phyloP scores from a whole-genome alignment of 2,888 invertebrate genomes.

The Orthosia gothica region DNA sequence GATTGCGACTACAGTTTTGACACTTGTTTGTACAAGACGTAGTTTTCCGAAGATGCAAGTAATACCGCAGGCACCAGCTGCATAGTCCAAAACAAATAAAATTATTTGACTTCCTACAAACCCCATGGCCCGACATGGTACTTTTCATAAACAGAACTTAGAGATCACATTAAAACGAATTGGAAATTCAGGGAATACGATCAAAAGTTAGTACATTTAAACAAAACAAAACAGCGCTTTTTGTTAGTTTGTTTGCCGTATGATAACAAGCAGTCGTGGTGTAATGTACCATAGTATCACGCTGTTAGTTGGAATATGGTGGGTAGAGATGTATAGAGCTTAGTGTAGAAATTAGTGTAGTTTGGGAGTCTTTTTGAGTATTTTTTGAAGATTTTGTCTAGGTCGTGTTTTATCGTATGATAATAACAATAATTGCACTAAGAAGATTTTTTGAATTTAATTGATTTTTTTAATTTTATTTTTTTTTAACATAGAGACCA shows the following conservation, averaged over 20 bases:
- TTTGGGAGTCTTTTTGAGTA: too few relatives aligned
- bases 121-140: slow-evolving; percentile 7
- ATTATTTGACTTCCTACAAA: slow-evolving; percentile 4
- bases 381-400: too few relatives aligned
- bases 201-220: slow-evolving; percentile 70
- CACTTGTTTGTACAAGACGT: too few relatives aligned
- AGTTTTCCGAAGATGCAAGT: neutral
- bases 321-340: neutral
- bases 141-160: slow-evolving; percentile 48
- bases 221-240: slow-evolving; percentile 55
- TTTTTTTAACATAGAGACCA: neutral
- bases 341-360: too few relatives aligned
- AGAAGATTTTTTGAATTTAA: neutral
- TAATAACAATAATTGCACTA: too few relatives aligned
- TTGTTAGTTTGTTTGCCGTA: slow-evolving; percentile 48
- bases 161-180: slow-evolving; percentile 64
- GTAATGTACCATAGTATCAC: slow-evolving; percentile 8
- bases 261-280: slow-evolving; percentile 34
- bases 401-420: too few relatives aligned
- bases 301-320: neutral
- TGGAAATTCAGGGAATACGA: slow-evolving; percentile 68
- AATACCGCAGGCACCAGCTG: neutral
- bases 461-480: too few relatives aligned
- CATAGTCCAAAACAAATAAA: neutral
- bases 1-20: too few relatives aligned